These are phyloP conservation scores for Rhinopomastus cyanomelas DNA, from an alignment of 2,113 vertebrate genomes.

Conservation along the genomic window DNA sequence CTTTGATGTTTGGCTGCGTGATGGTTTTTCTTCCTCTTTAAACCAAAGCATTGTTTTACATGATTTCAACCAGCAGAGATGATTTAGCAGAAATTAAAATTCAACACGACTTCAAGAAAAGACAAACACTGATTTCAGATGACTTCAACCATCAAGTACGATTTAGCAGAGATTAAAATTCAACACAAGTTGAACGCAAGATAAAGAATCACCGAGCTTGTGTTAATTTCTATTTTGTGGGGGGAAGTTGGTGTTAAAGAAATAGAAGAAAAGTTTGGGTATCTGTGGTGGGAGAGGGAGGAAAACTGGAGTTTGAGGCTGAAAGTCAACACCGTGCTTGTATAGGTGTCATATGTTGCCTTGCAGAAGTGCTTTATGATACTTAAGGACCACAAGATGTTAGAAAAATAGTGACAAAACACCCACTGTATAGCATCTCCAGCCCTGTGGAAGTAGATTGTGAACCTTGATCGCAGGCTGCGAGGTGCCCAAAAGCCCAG, in stretches of 20 bases:
- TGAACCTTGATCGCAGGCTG: not conserved
- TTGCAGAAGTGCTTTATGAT: not conserved
- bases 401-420: not conserved
- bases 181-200: not conserved
- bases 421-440: not conserved
- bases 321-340: not conserved
- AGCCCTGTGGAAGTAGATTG: not conserved
- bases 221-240: not conserved
- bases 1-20: not conserved
- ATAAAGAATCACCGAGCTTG: not conserved
- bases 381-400: not conserved
- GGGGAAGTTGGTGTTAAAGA: not conserved
- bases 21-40: not conserved
- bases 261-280: not conserved
- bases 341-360: not conserved
- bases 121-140: not conserved
- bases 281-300: not conserved
- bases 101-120: not conserved
- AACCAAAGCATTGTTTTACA: constrained; percentile 6
- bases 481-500: rapidly evolving
- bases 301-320: not conserved
- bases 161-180: constrained; percentile 5
- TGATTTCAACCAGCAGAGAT: not conserved
- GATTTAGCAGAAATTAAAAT: not conserved
- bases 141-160: not conserved